Evolutionary conservation across 2,113 vertebrate species (phyloP).

Genomic region (Indri indri): DNA sequence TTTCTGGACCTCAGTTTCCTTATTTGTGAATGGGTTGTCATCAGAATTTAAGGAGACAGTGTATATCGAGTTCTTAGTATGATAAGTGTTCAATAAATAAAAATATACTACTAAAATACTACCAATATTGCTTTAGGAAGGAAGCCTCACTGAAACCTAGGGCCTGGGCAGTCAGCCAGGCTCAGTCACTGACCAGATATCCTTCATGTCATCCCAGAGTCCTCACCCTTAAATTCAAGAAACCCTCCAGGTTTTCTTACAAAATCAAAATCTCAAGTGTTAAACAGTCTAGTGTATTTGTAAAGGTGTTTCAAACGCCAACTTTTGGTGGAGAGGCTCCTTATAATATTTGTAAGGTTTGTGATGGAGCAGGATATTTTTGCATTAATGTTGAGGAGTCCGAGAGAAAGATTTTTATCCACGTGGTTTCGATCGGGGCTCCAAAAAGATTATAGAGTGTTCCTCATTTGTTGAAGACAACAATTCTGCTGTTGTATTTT

Average conservation of each 20-base stretch:
- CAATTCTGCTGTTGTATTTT: background rate
- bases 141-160: background rate
- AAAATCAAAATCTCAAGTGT: background rate
- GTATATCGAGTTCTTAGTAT: background rate
- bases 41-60: background rate
- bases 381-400: constrained; percentile 3
- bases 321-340: background rate
- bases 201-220: background rate
- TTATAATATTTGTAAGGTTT: constrained; percentile 23
- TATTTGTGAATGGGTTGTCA: background rate
- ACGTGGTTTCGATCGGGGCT: background rate
- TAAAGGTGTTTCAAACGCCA: background rate
- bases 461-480: background rate
- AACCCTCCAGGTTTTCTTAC: background rate
- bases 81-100: background rate
- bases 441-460: background rate
- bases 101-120: background rate
- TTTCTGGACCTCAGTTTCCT: background rate
- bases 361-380: background rate
- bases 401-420: background rate
- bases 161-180: background rate
- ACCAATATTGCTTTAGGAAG: background rate
- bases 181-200: background rate
- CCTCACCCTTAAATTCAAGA: background rate
- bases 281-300: background rate